Percentiles rank a stretch among this genome's conserved stretches.
Evolutionary conservation across 2,113 vertebrate genomes (phyloP).

Genomic region (Saccopteryx leptura): DNA sequence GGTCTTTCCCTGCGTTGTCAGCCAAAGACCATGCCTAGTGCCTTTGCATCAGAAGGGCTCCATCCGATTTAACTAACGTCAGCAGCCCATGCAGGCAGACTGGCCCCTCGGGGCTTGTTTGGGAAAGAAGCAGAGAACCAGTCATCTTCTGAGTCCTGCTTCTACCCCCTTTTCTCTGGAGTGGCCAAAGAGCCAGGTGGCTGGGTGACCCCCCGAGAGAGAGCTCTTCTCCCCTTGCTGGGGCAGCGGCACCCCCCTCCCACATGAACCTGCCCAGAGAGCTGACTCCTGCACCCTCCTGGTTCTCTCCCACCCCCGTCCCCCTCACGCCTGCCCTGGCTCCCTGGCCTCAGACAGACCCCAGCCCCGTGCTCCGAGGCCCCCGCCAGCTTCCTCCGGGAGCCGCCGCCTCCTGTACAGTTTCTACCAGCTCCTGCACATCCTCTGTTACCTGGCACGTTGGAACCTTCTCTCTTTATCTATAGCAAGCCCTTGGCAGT

Average conservation of each 20-base stretch:
- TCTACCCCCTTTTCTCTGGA: neutral
- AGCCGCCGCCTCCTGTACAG: slow-evolving; percentile 90
- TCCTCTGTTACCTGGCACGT: slow-evolving; percentile 90
- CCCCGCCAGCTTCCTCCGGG: slow-evolving; percentile 77
- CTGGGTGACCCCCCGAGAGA: neutral
- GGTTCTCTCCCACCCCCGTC: neutral
- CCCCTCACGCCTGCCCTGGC: neutral
- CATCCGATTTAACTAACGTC: neutral
- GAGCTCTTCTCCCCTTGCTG: neutral
- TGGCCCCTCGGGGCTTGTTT: neutral
- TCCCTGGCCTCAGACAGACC: slow-evolving; percentile 43
- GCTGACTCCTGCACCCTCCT: neutral
- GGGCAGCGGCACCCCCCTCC: neutral
- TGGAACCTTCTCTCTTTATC: slow-evolving; percentile 89
- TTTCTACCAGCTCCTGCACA: slow-evolving; percentile 87
- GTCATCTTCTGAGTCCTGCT: neutral
- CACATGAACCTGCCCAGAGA: neutral
- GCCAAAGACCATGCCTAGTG: neutral
- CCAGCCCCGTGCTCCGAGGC: neutral
- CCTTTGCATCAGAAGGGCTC: neutral
- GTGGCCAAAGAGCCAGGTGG: neutral
- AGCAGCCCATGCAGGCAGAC: neutral
- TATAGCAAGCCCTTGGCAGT: slow-evolving; percentile 84
- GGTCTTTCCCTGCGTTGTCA: slow-evolving; percentile 28
- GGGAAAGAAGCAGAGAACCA: neutral